A percentile compares a stretch with the other conserved stretches of the same genome.
These are phyloP conservation scores for Meandrina meandrites DNA, from an alignment of 92 coral and sea anemone species.

Conservation along the genomic window DNA sequence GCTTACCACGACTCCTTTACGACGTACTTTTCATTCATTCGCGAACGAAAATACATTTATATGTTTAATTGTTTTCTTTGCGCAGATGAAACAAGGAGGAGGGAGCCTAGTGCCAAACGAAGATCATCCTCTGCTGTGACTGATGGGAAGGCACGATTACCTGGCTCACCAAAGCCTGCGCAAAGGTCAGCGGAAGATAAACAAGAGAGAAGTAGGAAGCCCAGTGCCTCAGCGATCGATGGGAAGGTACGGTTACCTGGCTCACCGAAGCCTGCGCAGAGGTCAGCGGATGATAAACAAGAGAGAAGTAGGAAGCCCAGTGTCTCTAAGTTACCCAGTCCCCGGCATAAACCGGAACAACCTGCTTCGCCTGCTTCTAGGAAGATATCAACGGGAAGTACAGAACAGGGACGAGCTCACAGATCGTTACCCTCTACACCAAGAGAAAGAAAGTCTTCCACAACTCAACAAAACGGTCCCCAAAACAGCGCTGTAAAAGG, in stretches of 20 bases:
- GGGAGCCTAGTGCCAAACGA: slow-evolving; percentile 29
- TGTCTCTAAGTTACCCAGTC: slow-evolving; percentile 24
- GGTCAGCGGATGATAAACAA: slow-evolving; percentile 27
- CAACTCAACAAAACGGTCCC: slow-evolving; percentile 8
- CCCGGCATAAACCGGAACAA: slow-evolving; percentile 18
- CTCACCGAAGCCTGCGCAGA: slow-evolving; percentile 23
- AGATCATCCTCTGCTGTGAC: slow-evolving; percentile 26
- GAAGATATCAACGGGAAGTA: slow-evolving; percentile 24
- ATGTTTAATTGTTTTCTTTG: neutral
- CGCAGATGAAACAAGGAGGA: slow-evolving; percentile 17
- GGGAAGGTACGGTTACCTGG: slow-evolving; percentile 25
- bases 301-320: slow-evolving; percentile 27
- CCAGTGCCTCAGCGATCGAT: slow-evolving; percentile 11
- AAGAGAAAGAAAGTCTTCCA: slow-evolving; percentile 27
- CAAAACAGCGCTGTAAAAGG: neutral
- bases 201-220: slow-evolving; percentile 22
- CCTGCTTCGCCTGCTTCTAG: slow-evolving; percentile 10
- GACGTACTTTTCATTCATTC: no score
- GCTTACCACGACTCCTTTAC: no score
- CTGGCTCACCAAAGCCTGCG: slow-evolving; percentile 24
- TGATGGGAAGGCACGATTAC: slow-evolving; percentile 13
- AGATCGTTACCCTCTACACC: slow-evolving; percentile 32
- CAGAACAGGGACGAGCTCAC: neutral
- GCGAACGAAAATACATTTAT: neutral
- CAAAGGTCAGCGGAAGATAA: slow-evolving; percentile 26